Conservation (phyloP, 2,113 vertebrate species). For the Clupea harengus region DNA sequence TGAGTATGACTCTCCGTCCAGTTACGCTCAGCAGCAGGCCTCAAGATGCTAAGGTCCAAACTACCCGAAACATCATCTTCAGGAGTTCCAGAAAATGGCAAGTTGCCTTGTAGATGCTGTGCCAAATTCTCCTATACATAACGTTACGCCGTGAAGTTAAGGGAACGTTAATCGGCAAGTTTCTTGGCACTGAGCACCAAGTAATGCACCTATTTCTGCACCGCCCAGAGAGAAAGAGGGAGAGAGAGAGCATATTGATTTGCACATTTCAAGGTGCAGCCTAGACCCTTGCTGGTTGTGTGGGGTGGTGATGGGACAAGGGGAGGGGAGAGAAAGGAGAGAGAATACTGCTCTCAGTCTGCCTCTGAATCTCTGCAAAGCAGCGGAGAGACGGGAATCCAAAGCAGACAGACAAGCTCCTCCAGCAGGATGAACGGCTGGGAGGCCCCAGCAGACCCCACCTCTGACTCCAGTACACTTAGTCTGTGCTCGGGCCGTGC, state of each 20-base stretch:
- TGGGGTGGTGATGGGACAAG: too few species aligned
- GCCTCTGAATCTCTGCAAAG: neutral
- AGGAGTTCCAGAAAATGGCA: neutral
- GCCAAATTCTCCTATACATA: neutral
- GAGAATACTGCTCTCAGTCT: conserved; percentile 8
- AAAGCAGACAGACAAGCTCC: neutral
- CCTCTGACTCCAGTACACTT: neutral
- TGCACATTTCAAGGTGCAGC: neutral
- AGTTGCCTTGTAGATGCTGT: neutral
- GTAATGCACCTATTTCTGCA: neutral
- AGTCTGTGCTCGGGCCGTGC: neutral
- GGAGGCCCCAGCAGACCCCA: neutral
- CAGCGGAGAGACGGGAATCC: neutral
- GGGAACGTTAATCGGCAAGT: neutral
- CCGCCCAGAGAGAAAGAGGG: neutral
- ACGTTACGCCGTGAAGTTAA: neutral
- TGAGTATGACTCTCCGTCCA: too few species aligned
- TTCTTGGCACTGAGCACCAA: neutral
- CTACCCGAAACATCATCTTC: neutral
- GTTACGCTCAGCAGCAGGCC: too few species aligned
- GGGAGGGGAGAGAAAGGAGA: neutral
- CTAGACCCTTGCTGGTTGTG: too few species aligned
- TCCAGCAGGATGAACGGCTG: neutral
- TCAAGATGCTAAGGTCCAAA: too few species aligned
- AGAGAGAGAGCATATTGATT: neutral